A percentile compares a stretch with the other conserved stretches of the same genome.
Conservation (phyloP, 2,113 vertebrate genomes). For the Cyphomyrus discorhynchus region DNA sequence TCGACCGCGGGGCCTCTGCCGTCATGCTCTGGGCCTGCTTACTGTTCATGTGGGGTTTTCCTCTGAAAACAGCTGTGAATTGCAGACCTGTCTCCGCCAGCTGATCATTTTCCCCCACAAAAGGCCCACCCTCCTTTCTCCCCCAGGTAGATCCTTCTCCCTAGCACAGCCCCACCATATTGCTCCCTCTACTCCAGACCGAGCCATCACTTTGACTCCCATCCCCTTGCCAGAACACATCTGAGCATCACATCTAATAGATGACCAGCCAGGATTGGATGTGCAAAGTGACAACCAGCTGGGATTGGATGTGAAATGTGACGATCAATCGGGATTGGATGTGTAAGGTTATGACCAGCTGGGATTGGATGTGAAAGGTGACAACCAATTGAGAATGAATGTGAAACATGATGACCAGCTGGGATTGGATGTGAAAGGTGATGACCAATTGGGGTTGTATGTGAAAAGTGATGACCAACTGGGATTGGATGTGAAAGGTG, state of each 20-base stretch:
- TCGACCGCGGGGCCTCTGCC: slow-evolving; percentile 18
- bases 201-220: background rate
- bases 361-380: background rate
- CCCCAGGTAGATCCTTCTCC: background rate
- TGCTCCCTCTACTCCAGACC: background rate
- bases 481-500: background rate
- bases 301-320: background rate
- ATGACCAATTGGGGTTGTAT: background rate
- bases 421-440: background rate
- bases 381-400: rapidly evolving
- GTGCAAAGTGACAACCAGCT: background rate
- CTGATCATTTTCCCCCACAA: background rate
- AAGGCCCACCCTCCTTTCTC: background rate
- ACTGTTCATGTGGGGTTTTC: slow-evolving; percentile 24
- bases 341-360: background rate
- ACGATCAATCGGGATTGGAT: background rate
- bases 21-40: slow-evolving; percentile 21
- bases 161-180: background rate
- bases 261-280: background rate
- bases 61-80: background rate
- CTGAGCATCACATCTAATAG: background rate
- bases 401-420: background rate
- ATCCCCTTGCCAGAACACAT: background rate
- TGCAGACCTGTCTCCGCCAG: background rate
- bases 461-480: background rate